These are phyloP conservation scores for Odontamblyopus rebecca DNA, from an alignment of 2,797 vertebrate genomes.

Conservation along the genomic window DNA sequence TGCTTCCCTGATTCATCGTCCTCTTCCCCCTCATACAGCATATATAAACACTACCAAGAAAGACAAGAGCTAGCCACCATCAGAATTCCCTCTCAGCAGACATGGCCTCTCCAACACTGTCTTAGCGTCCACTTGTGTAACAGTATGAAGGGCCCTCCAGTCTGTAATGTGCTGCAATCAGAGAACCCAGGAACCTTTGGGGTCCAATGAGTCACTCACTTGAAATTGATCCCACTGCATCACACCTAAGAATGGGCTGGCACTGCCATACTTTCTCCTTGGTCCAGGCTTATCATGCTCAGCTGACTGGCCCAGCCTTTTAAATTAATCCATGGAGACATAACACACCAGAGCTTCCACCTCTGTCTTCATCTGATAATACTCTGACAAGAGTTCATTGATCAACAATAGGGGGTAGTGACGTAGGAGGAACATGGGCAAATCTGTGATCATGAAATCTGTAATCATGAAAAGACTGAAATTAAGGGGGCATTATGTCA, in stretches of 20 bases:
- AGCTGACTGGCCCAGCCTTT: slow-evolving; percentile 6
- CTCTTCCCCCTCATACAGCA: slow-evolving; percentile 11
- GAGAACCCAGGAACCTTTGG: slow-evolving; percentile 52
- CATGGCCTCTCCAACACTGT: slow-evolving; percentile 35
- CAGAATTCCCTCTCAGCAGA: slow-evolving; percentile 10
- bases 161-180: slow-evolving; percentile 71
- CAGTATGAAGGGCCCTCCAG: slow-evolving; percentile 57
- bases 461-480: background rate
- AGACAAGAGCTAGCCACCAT: background rate
- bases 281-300: slow-evolving; percentile 8
- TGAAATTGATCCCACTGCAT: slow-evolving; percentile 51
- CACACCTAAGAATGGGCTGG: slow-evolving; percentile 19
- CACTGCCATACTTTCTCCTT: slow-evolving; percentile 27
- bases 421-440: background rate
- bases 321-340: slow-evolving; percentile 9
- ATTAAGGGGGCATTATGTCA: background rate
- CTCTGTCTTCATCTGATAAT: slow-evolving; percentile 2
- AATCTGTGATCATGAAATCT: no score
- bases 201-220: slow-evolving; percentile 55
- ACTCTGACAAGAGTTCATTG: background rate
- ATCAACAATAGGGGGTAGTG: background rate
- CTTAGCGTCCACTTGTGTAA: slow-evolving; percentile 45
- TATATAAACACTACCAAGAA: slow-evolving; percentile 24
- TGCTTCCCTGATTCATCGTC: slow-evolving; percentile 12
- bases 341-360: background rate